Base-by-base conservation (phyloP, 1,140 invertebrate species). In the Littorina saxatilis region DNA sequence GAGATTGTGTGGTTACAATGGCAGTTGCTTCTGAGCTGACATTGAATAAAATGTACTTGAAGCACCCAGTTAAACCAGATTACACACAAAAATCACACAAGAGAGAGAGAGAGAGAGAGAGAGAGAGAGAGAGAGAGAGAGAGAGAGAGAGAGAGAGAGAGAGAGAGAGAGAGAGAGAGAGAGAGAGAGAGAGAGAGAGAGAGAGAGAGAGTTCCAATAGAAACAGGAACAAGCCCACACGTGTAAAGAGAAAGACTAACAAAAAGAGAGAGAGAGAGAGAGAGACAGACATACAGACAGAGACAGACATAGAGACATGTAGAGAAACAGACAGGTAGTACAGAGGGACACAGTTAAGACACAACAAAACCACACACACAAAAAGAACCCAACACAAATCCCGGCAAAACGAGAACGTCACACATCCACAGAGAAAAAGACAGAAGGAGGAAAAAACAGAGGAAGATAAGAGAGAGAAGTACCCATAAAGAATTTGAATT, bases 401-500 rank as follows among this genome's bases (percentile, higher is more conserved):
- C 9, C 50, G 7, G 7, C 58, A 63, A 27, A 27, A 63, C 9
- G n/a, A 27, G 17, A 13, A 13, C 58, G 7, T n/a, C 13, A 63
- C 5, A 63, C 13, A 63, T 7, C 9, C 5, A 63, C 13, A 63
- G 27, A 63, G 17, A 63, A 27, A 63, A 7, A 68, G 29, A 68
- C 3, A 68, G 23, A 35, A 15, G 11, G 63, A 37, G 63, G 32
- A 17, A 39, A 23, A 68, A 37, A 35, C 7, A 68, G 35, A 68
- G 9, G 13, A 37, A 37, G 63, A 68, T 5, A 68, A 37, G 23
- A 23, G n/a, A 27, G n/a, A 27, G n/a, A 27, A 58, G 55, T 63
- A 72, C 63, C 72, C 66, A 23, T 75, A 32, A 43, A 52, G 68
- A 37, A 82, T 58, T 82, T 66, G 40, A 29, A 80, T 77, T 58